phyloP scores from a whole-genome alignment of 2,888 invertebrate species.

The Slavum lentiscoides region DNA sequence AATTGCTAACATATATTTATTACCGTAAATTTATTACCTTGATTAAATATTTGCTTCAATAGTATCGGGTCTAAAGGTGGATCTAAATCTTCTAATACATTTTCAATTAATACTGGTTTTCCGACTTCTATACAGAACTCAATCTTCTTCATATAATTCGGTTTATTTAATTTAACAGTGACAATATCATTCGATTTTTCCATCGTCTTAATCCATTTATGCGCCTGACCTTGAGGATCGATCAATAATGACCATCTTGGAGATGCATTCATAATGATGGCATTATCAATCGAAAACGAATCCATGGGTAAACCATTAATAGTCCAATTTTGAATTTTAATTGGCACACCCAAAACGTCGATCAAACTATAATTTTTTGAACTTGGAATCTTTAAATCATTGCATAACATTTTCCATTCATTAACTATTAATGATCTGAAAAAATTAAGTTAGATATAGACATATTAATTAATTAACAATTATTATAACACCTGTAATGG shows the following conservation, averaged over 20 bases:
- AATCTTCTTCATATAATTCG: constrained; percentile 75
- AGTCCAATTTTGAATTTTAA: constrained; percentile 85
- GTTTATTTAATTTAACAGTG: constrained; percentile 74
- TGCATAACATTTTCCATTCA: constrained; percentile 75
- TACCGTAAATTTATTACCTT: constrained; percentile 60
- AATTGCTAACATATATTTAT: not conserved
- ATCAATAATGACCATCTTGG: constrained; percentile 78
- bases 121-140: constrained; percentile 77
- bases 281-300: constrained; percentile 81
- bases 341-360: constrained; percentile 78
- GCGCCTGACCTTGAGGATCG: constrained; percentile 84
- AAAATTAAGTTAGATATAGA: not conserved
- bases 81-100: constrained; percentile 76
- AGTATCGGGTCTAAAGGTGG: constrained; percentile 78
- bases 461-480: not conserved
- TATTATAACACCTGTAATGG: constrained; percentile 57
- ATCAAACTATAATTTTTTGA: constrained; percentile 74
- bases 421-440: constrained; percentile 59
- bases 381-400: constrained; percentile 74
- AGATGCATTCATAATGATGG: constrained; percentile 78
- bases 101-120: constrained; percentile 76
- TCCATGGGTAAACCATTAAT: constrained; percentile 80
- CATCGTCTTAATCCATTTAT: constrained; percentile 83
- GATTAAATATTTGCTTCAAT: constrained; percentile 73
- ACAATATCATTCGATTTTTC: constrained; percentile 73